These are phyloP conservation scores for Sanderia malayensis DNA, from an alignment of 30 jellyfish, hydroid and myxozoan species.

Conservation along the genomic window DNA sequence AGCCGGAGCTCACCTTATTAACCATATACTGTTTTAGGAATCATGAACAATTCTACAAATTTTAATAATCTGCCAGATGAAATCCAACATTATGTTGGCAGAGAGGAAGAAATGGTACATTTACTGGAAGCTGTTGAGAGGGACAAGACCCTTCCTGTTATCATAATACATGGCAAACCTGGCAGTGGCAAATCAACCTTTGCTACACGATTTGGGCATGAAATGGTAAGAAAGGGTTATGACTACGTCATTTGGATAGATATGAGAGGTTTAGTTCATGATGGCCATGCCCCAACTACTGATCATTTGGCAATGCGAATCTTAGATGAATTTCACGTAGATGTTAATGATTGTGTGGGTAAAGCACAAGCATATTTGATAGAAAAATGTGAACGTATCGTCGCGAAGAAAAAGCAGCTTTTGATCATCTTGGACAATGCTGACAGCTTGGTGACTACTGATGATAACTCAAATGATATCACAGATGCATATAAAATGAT, in stretches of 20 bases:
- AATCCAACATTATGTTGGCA: constrained; percentile 3
- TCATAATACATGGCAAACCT: constrained; percentile 3
- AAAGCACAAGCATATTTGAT: background rate
- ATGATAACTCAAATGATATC: background rate
- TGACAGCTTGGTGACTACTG: background rate
- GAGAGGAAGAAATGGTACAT: constrained; percentile 11
- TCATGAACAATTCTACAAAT: background rate
- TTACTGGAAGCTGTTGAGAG: background rate
- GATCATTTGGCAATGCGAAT: background rate
- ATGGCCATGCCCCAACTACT: background rate
- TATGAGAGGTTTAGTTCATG: constrained; percentile 3
- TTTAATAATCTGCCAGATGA: background rate
- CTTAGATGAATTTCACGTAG: constrained; percentile 6
- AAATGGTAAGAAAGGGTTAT: background rate
- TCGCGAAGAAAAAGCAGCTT: background rate
- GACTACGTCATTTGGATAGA: constrained; percentile 14
- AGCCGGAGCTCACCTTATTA: no score
- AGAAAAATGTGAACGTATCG: background rate
- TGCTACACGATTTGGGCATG: constrained; percentile 9
- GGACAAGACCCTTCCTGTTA: background rate
- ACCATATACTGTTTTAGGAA: no score
- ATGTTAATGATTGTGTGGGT: background rate
- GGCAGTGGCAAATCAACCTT: constrained; percentile 15
- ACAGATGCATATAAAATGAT: background rate
- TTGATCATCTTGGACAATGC: constrained; percentile 3